Evolutionary conservation across 1,140 invertebrate species (phyloP), one percentile per base, ranked within the genome.

Genomic region (Heliconius hewitsoni): DNA sequence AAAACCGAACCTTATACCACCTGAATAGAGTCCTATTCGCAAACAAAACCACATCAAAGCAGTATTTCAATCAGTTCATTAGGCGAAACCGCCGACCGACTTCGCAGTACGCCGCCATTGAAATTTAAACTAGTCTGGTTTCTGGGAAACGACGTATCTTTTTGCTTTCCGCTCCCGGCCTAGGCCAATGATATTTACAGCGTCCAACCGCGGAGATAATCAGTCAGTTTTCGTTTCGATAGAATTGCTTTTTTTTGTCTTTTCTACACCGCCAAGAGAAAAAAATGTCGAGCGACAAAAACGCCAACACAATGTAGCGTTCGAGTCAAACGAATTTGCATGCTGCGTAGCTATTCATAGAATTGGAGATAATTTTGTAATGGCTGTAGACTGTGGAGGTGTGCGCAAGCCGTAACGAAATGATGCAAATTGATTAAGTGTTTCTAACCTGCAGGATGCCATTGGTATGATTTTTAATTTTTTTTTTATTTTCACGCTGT

Each of bases 21-120:
- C 18, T 6, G 13, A 66, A 77, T 78, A 42, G 66, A 76, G 71
- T 74, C 52, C 75, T 19, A 71, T 71, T 81, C n/a, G 66, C 76
- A 50, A 81, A 78, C 57, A 52, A 57, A 9, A 27, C 34, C 71
- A 87, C 83, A 88, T 90, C 88, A 87, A 90, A 91, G 88, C 84
- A 86, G 84, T 89, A 89, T 89, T 92, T 88, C 89, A 90, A 91
- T 91, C 89, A 85, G 87, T 88, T 90, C 87, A 86, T 90, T 89
- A 89, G 86, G 86, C 85, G 84, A 88, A 89, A 87, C 81, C 74
- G 85, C 76, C 81, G 83, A 78, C 76, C 78, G 78, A 75, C 83
- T 89, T 89, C 89, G 87, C 85, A 85, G 89, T 91, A 91, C 81
- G 87, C 84, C 73, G 79, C 83, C 84, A 89, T 91, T 89, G 89